Evolutionary conservation across 53 echinoderm and acorn worm species (phyloP).

Genomic region (Zoroaster sp.): DNA sequence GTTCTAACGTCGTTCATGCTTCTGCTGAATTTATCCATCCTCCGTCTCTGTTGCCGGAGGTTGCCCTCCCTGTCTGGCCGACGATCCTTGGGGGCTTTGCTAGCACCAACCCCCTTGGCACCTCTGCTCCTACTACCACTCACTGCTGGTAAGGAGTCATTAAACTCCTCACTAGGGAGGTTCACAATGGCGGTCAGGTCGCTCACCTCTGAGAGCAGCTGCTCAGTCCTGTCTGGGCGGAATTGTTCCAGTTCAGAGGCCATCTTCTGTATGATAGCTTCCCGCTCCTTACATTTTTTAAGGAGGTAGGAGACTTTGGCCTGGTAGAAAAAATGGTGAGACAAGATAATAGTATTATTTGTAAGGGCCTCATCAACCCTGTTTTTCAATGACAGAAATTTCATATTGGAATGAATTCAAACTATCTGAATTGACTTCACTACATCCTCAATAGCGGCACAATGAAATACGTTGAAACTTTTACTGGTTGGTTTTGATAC

Average conservation of each 20-base stretch:
- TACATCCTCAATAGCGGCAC: no score
- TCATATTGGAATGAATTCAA: no score
- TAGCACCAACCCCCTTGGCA: not conserved
- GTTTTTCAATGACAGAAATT: no score
- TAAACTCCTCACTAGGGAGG: constrained; percentile 67
- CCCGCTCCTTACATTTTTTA: constrained; percentile 89
- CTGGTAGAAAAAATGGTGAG: constrained; percentile 56
- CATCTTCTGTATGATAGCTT: constrained; percentile 72
- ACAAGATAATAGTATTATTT: no score
- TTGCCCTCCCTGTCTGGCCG: no score
- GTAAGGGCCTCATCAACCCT: no score
- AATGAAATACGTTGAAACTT: no score
- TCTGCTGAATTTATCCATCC: constrained; percentile 20
- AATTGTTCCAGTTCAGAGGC: constrained; percentile 66
- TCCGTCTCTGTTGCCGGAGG: not conserved
- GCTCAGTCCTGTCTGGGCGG: constrained; percentile 64
- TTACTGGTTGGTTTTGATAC: no score
- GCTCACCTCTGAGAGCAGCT: constrained; percentile 73
- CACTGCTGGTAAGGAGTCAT: constrained; percentile 53
- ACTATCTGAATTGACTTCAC: no score
- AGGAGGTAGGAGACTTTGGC: constrained; percentile 90
- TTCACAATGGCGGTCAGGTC: constrained; percentile 56
- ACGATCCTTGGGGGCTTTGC: not conserved
- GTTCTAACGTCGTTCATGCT: constrained; percentile 23
- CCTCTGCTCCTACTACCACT: constrained; percentile 17